phyloP scores from a whole-genome alignment of 1,140 invertebrate species.

The Zaprionus lachaisei region DNA sequence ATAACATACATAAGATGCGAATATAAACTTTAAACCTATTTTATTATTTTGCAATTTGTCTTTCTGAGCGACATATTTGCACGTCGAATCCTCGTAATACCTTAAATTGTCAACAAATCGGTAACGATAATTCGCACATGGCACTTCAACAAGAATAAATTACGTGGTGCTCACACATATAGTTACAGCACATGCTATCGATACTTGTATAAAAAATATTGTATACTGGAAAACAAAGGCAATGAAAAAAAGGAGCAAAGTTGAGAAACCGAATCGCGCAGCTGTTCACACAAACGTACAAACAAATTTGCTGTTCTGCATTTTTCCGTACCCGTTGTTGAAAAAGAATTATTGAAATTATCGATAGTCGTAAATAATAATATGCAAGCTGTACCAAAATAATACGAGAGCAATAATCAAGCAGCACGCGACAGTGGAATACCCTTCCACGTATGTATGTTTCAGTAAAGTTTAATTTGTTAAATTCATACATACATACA shows the following conservation, averaged over 20 bases:
- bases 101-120: constrained; percentile 71
- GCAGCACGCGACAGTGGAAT: too few species aligned
- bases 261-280: constrained; percentile 43
- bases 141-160: constrained; percentile 70
- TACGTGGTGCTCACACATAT: constrained; percentile 40
- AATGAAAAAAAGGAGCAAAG: background rate
- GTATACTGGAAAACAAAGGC: constrained; percentile 48
- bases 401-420: background rate
- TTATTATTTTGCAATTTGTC: background rate
- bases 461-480: too few species aligned
- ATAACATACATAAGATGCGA: background rate
- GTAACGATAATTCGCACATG: constrained; percentile 74
- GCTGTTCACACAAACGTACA: constrained; percentile 35
- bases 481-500: too few species aligned
- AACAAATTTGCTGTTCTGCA: background rate
- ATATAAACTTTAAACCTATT: background rate
- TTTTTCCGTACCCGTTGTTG: constrained; percentile 32
- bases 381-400: background rate
- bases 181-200: background rate
- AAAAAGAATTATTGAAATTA: constrained; percentile 75
- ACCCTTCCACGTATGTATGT: too few species aligned
- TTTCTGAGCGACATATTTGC: constrained; percentile 9
- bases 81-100: constrained; percentile 55
- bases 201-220: constrained; percentile 44
- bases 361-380: constrained; percentile 62